Evolutionary conservation across 2,113 vertebrate genomes (phyloP), one percentile per base, ranked within the genome.

Genomic region (Erinaceus europaeus): DNA sequence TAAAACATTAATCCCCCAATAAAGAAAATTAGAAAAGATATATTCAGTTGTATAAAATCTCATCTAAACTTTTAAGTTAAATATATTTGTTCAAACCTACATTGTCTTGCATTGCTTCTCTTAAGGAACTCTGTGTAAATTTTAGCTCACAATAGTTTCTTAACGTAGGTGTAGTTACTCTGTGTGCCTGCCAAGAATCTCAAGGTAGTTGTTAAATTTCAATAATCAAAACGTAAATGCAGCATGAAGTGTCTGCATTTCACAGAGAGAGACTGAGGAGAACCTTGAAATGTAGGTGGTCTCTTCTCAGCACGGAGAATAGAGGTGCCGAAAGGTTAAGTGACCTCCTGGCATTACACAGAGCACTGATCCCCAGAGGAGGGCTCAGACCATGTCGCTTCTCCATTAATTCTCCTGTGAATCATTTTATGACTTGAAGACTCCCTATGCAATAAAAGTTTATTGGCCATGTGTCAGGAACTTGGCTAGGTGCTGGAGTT

Each of bases 391-490:
- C 48, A n/a, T 91, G 86, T 91, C 91, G 83, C 91, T 92, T 92
- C 93, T 94, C 88, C 88, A 88, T 92, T 92, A 92, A 94, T 93
- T 95, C 95, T 93, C 90, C 81, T 90, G 93, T 84, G 94, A 93
- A 93, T 95, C 93, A 88, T 92, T 94, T 95, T 92, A 93, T 89
- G 78, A 62, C 40, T 89, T 92, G 84, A 95, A 90, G 88, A 91
- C 95, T 94, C 94, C 92, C 90, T 85, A 17, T 68, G 90, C 78
- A 75, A 90, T 95, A 94, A 94, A 95, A 94, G 67, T 95, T 95
- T 95, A 95, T 90, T 93, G 76, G 57, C 91, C 82, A 50, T 95
- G 93, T 89, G 85, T 94, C 89, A 93, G 90, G 82, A 89, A 92
- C 90, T 95, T 94, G 87, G 78, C 91, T 94, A 77, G 91, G 82